Evolutionary conservation across 2,797 vertebrate genomes (phyloP).

Genomic region (Pitangus sulphuratus): DNA sequence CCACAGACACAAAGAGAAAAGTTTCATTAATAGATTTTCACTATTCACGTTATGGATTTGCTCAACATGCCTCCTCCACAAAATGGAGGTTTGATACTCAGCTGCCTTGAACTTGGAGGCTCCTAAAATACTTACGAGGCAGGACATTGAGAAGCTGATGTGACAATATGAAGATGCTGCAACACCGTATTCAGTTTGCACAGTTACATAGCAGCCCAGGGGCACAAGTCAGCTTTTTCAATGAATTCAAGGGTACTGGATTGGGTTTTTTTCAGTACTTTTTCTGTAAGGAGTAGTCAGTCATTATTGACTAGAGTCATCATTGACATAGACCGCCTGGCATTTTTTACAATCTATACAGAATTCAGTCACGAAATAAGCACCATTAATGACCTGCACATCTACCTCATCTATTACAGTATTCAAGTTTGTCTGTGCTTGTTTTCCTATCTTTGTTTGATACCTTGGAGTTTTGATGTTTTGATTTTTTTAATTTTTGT

Average conservation of each 20-base stretch:
- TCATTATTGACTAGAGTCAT: neutral
- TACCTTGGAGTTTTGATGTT: no score
- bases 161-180: neutral
- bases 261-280: fast-evolving
- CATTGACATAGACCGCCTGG: neutral
- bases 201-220: neutral
- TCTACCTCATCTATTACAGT: neutral
- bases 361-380: neutral
- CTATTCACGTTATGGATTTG: neutral
- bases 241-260: neutral
- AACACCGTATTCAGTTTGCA: neutral
- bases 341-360: neutral
- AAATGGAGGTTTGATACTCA: neutral
- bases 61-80: neutral
- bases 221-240: neutral
- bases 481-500: no score
- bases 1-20: neutral
- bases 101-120: fast-evolving
- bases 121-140: neutral
- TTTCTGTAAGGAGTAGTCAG: neutral
- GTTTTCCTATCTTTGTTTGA: neutral
- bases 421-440: neutral
- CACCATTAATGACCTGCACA: neutral
- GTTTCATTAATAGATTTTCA: neutral
- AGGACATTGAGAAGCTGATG: neutral